Percentiles rank a stretch among this genome's conserved stretches.
These are phyloP conservation scores for Argopecten irradians DNA, from an alignment of 1,140 invertebrate species.

Conservation along the genomic window DNA sequence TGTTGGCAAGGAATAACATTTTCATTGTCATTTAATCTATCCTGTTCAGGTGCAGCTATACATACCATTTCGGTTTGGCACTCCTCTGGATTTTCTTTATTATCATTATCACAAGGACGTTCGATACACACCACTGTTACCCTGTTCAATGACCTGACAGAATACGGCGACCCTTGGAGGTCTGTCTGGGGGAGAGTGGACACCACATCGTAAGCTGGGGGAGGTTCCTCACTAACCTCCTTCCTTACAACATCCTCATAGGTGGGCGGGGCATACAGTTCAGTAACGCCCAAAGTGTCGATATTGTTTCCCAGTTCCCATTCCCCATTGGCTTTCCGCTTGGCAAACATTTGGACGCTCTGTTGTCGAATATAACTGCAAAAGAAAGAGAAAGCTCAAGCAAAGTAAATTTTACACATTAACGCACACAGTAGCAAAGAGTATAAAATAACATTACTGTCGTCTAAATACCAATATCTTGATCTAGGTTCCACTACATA, in stretches of 20 bases:
- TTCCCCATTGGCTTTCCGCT: slow-evolving; percentile 36
- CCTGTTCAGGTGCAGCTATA: background rate
- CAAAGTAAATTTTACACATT: too few species aligned
- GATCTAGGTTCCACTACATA: too few species aligned
- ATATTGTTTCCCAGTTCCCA: slow-evolving; percentile 39
- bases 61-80: slow-evolving; percentile 1
- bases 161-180: background rate
- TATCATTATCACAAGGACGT: background rate
- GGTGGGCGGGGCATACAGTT: slow-evolving; percentile 41
- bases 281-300: slow-evolving; percentile 33
- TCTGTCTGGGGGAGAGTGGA: background rate
- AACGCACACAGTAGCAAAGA: too few species aligned
- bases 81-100: background rate
- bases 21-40: background rate
- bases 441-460: too few species aligned
- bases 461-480: too few species aligned
- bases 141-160: background rate
- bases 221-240: slow-evolving; percentile 35
- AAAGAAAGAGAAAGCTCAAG: background rate
- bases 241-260: slow-evolving; percentile 47
- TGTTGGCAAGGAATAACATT: background rate
- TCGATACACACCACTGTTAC: slow-evolving; percentile 6
- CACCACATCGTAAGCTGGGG: slow-evolving; percentile 42
- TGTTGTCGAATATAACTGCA: slow-evolving; percentile 42
- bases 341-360: slow-evolving; percentile 37